Conservation (phyloP, 2,113 vertebrate species). For the Urocitellus parryii region DNA sequence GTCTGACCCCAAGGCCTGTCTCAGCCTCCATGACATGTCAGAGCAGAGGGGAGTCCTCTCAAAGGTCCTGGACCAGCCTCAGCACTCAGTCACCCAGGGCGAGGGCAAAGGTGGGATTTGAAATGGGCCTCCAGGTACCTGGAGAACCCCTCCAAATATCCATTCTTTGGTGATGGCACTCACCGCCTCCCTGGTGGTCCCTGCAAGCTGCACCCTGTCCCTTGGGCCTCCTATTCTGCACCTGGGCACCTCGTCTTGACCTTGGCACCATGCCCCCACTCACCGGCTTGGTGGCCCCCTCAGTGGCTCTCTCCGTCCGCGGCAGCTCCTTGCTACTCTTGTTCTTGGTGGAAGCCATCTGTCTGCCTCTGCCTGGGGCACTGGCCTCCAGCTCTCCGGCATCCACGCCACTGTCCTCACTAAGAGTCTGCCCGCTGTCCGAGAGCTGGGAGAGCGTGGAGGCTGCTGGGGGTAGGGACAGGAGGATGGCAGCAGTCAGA, state of each 20-base stretch:
- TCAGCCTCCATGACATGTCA: not conserved
- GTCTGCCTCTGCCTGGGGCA: conserved; percentile 90
- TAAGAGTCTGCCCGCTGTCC: conserved; percentile 97
- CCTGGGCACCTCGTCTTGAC: too few relatives aligned
- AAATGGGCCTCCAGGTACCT: not conserved
- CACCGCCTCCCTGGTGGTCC: not conserved
- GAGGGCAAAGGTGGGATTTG: not conserved
- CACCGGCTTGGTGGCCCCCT: conserved; percentile 92
- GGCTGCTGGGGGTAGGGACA: conserved; percentile 90
- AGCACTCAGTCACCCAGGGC: too few relatives aligned
- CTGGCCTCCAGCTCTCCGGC: conserved; percentile 92
- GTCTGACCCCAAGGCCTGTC: not conserved
- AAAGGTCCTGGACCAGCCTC: not conserved
- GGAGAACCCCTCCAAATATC: fast-evolving
- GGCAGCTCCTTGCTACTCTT: conserved; percentile 85
- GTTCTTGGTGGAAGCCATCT: conserved; percentile 86
- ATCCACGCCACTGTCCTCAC: conserved; percentile 98
- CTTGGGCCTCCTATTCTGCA: not conserved
- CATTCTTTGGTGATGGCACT: not conserved
- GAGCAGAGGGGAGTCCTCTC: not conserved
- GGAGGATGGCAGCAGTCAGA: conserved; percentile 51
- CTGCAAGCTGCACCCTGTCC: not conserved
- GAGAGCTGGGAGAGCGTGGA: conserved; percentile 96
- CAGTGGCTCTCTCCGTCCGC: conserved; percentile 84
- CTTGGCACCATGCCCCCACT: conserved; percentile 74